Percentiles rank a stretch among this genome's conserved stretches.
phyloP scores from a whole-genome alignment of 2,797 vertebrate genomes.

The Sandelia bainsii region DNA sequence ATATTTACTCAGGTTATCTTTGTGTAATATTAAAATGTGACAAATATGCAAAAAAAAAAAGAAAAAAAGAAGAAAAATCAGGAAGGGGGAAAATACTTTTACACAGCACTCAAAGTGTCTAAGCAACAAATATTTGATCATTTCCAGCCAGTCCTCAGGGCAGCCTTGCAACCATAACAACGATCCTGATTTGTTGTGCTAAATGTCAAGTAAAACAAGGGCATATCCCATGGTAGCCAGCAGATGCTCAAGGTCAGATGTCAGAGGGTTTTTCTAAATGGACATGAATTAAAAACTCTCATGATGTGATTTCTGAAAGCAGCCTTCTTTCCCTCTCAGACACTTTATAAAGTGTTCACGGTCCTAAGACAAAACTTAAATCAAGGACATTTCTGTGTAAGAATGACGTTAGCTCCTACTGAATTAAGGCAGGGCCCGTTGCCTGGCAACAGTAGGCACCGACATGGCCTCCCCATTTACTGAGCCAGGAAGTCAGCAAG shows the following conservation, averaged over 20 bases:
- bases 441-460: slow-evolving; percentile 73
- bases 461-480: slow-evolving; percentile 67
- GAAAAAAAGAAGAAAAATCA: no score
- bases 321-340: slow-evolving; percentile 2
- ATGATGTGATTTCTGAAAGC: not conserved
- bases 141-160: not conserved
- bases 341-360: not conserved
- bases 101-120: no score
- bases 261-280: not conserved
- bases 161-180: slow-evolving; percentile 4
- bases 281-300: not conserved
- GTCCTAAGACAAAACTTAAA: slow-evolving; percentile 15
- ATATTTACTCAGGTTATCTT: no score
- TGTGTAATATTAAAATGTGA: no score
- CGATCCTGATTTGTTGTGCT: not conserved
- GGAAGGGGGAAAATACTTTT: no score
- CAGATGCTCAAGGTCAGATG: not conserved
- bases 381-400: slow-evolving; percentile 36
- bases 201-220: not conserved
- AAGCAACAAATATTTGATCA: no score
- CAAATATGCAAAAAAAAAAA: no score
- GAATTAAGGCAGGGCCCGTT: slow-evolving; percentile 69
- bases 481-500: slow-evolving; percentile 78
- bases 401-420: slow-evolving; percentile 18
- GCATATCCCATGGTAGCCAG: not conserved